phyloP scores from a whole-genome alignment of 92 coral and sea anemone genomes.

The Desmophyllum pertusum region DNA sequence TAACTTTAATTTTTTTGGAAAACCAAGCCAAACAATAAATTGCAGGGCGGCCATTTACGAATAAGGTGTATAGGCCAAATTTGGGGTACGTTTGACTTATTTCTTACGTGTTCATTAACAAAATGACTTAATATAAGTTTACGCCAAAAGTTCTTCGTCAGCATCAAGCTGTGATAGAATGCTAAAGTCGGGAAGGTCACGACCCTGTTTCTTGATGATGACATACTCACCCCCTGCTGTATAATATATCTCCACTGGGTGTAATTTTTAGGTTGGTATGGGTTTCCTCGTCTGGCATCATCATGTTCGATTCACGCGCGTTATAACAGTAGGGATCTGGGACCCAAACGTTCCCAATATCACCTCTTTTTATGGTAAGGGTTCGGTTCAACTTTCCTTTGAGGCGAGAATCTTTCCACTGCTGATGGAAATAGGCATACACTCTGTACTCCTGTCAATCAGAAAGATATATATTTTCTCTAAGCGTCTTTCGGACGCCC shows the following conservation, averaged over 20 bases:
- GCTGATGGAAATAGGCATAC: conserved; percentile 66
- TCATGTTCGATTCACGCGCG: conserved; percentile 75
- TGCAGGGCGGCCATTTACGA: too few species aligned
- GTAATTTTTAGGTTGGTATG: conserved; percentile 58
- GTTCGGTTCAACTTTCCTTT: conserved; percentile 56
- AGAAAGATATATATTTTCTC: background rate
- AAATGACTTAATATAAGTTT: too few species aligned
- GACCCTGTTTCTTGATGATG: too few species aligned
- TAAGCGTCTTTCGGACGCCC: too few species aligned
- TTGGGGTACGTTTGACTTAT: too few species aligned
- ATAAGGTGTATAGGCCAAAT: too few species aligned
- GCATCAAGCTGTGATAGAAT: too few species aligned
- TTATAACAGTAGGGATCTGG: conserved; percentile 84
- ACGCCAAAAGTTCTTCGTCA: too few species aligned
- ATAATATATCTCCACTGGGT: conserved; percentile 48
- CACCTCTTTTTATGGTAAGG: conserved; percentile 61
- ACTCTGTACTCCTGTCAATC: conserved; percentile 68
- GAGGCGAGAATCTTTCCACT: conserved; percentile 75
- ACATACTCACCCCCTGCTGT: conserved; percentile 60
- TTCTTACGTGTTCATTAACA: too few species aligned
- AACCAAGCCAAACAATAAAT: too few species aligned
- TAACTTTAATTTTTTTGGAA: too few species aligned
- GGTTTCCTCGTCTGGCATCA: conserved; percentile 61
- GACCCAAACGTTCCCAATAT: conserved; percentile 67
- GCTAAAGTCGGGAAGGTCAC: too few species aligned